Base-by-base conservation (phyloP, 2,888 invertebrate genomes). In the Drosophila atripex region DNA sequence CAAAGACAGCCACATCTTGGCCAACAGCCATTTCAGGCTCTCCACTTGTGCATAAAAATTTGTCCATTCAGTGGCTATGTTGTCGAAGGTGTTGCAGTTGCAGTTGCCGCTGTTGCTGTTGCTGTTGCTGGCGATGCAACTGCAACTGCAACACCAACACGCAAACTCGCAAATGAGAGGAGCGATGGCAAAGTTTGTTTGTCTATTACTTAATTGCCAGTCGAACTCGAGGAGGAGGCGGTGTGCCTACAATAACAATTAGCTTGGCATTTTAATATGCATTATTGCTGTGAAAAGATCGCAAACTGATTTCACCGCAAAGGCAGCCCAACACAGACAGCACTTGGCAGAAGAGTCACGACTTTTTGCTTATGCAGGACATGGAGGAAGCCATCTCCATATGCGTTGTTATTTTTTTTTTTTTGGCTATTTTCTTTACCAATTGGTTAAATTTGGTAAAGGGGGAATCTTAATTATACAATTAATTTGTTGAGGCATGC, bases 261-360 rank as follows among this genome's bases (percentile, higher is more conserved):
- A 86, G 88, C 82, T 69, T 88, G 85, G 85, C 88, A 86, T 88
- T 86, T 86, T 86, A 88, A 86, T 86, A 86, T 88, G 85, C 87
- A 86, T 85, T 88, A 86, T 80, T 86, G 78, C 63, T 71, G 85
- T 71, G 79, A 83, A 79, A 76, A 86, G 75, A 86, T 86, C 80
- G 76, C 77, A 79, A 78, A 78, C 87, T 72, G 85, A 86, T 85
- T 88, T 73, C 88, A 32, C 73, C 63, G 71, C 65, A 38, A 38
- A 47, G 30, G 75, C 60, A 23, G 21, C 21, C 21, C 21, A 69
- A 52, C 71, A 46, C 16, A 45, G 61, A 46, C 25, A 51, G 14
- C 32, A 57, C 14, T 45, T 53, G 57, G 57, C 59, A 68, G 72
- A 69, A 50, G 60, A 69, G 74, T 68, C 73, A 68, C 58, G 68